Base-by-base conservation (phyloP, 2,888 invertebrate species). In the Ochropleura leucogaster region DNA sequence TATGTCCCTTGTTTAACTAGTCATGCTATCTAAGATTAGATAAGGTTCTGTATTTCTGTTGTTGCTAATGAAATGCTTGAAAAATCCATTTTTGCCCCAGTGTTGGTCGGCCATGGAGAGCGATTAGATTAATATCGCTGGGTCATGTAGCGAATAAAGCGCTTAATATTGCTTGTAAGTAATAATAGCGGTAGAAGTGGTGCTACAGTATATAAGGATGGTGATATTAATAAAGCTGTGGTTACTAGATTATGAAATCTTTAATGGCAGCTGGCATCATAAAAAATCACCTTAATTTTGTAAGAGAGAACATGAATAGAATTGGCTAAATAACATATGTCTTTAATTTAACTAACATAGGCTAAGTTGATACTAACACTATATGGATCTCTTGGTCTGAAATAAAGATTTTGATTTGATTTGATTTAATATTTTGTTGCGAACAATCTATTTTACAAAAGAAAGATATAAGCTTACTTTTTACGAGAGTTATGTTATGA, bases 71-170 rank as follows among this genome's bases (percentile, higher is more conserved):
- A 82, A 80, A 82, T 20, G 20, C 18, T 12, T 46, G 20, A 14
- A 57, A 82, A 66, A 57, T 20, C 20, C 30, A 76, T 65, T 82
- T 82, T 68, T 59, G 30, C 3, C 59, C 6, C 59, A 47, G 59
- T 60, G 60, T 77, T 67, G 44, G 46, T 40, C 12, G 67, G 57
- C 71, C 59, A 79, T 59, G 49, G 53, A 79, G 55, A 47, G 16
- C 46, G 30, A 77, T 80, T 78, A 78, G 68, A 78, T 83, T 65
- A 83, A 83, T 82, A 79, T 40, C 14, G 55, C 60, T 12, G 63
- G 62, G 62, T 44, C 65, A 53, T 69, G 77, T 79, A 69, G 49
- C 53, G 20, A 76, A 66, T 74, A 77, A 57, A 68, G 68, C 18
- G 66, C 62, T 82, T 57, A 51, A 63, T 77, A 77, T 76, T 57